Percentiles rank a stretch among this genome's conserved stretches.
Evolutionary conservation across 2,113 vertebrate species (phyloP).

Genomic region (Leptobrachium leishanense): DNA sequence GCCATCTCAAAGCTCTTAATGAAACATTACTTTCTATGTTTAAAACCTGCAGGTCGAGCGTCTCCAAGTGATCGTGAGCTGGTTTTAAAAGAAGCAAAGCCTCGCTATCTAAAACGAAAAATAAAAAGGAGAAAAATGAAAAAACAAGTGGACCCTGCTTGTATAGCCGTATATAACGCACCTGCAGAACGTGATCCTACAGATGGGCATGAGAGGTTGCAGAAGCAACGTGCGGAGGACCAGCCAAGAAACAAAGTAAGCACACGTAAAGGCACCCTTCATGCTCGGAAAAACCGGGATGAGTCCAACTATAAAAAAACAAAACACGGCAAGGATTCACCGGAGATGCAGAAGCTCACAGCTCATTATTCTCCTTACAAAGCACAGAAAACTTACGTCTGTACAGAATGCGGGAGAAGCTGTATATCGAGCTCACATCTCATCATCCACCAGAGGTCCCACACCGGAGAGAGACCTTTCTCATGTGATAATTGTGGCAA

Average conservation of each 20-base stretch:
- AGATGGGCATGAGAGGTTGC: background rate
- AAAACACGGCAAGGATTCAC: conserved; percentile 4
- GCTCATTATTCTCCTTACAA: conserved; percentile 20
- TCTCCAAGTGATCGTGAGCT: background rate
- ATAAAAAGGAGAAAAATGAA: background rate
- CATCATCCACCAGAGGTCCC: conserved; percentile 36
- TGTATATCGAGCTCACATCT: conserved; percentile 37
- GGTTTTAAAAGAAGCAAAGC: background rate
- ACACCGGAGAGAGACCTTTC: conserved; percentile 37
- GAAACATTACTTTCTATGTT: background rate
- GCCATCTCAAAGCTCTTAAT: too few species aligned
- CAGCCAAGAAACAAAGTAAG: background rate
- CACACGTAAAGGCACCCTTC: background rate
- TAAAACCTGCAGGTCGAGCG: background rate
- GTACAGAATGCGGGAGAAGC: conserved; percentile 36
- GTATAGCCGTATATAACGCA: background rate
- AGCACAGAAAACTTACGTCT: conserved; percentile 31
- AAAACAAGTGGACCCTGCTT: background rate
- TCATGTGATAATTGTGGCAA: conserved; percentile 32
- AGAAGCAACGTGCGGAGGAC: background rate
- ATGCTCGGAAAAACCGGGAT: background rate
- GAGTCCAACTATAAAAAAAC: background rate
- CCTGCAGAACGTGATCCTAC: background rate
- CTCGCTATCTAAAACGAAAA: background rate
- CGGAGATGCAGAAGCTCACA: conserved; percentile 16